Base-by-base conservation (phyloP, 2,113 vertebrate species). In the Furnarius figulus region DNA sequence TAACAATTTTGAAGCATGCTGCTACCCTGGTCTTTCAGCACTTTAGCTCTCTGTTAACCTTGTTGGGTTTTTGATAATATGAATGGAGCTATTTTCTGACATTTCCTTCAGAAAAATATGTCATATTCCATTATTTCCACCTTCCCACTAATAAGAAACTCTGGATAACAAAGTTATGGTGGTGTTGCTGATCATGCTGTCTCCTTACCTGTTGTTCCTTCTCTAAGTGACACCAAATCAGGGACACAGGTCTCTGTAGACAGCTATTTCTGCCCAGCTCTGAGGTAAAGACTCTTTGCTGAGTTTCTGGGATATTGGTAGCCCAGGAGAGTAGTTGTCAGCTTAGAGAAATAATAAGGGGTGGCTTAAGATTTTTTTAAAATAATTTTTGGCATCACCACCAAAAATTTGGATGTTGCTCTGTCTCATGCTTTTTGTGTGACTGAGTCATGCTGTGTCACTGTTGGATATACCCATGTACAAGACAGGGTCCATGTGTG, bases 381-480 rank as follows among this genome's bases (percentile, higher is more conserved):
- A 44, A 12, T 22, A n/a, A n/a, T n/a, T n/a, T n/a, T n/a, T n/a
- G n/a, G n/a, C n/a, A n/a, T n/a, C n/a, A n/a, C n/a, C n/a, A n/a
- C n/a, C n/a, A 19, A 12, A 63, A 47, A 46, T 1, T 2, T 23
- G 59, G 14, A 11, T 56, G 19, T 65, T 70, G 2, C 6, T 52
- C 16, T 66, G 50, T 47, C 20, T 39, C 0, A 2, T 24, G 47
- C 33, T 35, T 18, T 37, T 42, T 77, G 33, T 19, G n/a, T 6
- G 5, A 40, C 20, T 8, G 4, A 42, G 37, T 49, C 3, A 0
- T 0, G 0, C 8, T 3, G 4, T 90, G 21, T 75, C 28, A 14
- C 31, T 21, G 47, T 23, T 49, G 53, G 68, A 4, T 67, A 6
- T 50, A 63, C n/a, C 46, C 21, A 10, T 1, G 2, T 71, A 9